Evolutionary conservation across 2,888 invertebrate genomes (phyloP).

Genomic region (Hypolimnas misippus): DNA sequence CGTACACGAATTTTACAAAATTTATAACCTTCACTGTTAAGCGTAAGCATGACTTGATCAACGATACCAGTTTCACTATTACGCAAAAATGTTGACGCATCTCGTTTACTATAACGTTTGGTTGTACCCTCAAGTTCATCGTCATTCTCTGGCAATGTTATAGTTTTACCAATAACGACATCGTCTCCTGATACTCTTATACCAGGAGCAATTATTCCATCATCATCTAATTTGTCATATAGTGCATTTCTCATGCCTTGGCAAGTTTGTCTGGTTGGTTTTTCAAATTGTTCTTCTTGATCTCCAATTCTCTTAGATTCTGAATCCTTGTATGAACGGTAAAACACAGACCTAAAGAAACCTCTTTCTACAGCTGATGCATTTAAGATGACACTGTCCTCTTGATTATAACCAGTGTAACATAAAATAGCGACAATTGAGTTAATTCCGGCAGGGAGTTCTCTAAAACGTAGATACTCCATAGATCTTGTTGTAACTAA

Average conservation of each 20-base stretch:
- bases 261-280: slow-evolving; percentile 96
- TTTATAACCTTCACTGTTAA: slow-evolving; percentile 99
- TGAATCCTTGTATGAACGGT: slow-evolving; percentile 97
- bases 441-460: slow-evolving; percentile 97
- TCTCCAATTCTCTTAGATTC: slow-evolving; percentile 96
- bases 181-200: slow-evolving; percentile 99
- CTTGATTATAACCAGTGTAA: slow-evolving; percentile 99
- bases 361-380: slow-evolving; percentile 99
- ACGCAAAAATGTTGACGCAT: slow-evolving; percentile 98
- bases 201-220: slow-evolving; percentile 99
- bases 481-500: slow-evolving; percentile 99
- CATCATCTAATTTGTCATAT: slow-evolving; percentile 99
- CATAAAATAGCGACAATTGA: slow-evolving; percentile 99
- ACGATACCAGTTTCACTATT: slow-evolving; percentile 99
- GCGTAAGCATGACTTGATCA: slow-evolving; percentile 99
- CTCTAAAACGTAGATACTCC: slow-evolving; percentile 98
- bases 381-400: slow-evolving; percentile 99
- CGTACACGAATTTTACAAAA: slow-evolving; percentile 99
- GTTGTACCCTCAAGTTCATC: slow-evolving; percentile 98
- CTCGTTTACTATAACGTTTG: slow-evolving; percentile 95
- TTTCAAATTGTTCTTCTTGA: slow-evolving; percentile 98
- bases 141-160: slow-evolving; percentile 97
- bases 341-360: slow-evolving; percentile 98
- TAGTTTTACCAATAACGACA: slow-evolving; percentile 99
- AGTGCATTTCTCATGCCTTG: slow-evolving; percentile 99